Base-by-base conservation (phyloP, 1,140 invertebrate genomes). In the Sitobion miscanthi region DNA sequence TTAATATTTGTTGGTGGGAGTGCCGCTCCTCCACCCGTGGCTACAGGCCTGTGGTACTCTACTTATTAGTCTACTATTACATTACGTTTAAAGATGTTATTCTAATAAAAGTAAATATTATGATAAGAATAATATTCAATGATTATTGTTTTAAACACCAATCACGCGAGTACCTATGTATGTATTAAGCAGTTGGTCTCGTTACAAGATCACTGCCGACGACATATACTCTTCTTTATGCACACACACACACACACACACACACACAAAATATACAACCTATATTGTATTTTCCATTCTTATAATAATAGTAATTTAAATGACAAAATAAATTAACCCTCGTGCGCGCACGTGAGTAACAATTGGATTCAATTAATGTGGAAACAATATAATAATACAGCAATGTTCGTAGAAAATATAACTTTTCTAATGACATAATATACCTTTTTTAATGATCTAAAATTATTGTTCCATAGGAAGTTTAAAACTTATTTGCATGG, bases 291-390 rank as follows among this genome's bases (percentile, higher is more conserved):
- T n/a, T 23, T 77, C 30, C 8, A 77, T 77, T 14, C 30, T 77
- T 77, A 17, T n/a, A 77, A 77, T 20, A n/a, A 77, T 77, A 77
- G n/a, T 77, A 77, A 77, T 77, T 77, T n/a, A 77, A 77, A 77
- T n/a, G 30, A 77, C 62, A 77, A 77, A 77, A 77, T 77, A 54
- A 54, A 54, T 54, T 54, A 77, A 77, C 62, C n/a, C 30, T 77
- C 11, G 62, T 42, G 38, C 21, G 83, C 38, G 45, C 45, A 47
- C 42, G 23, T 47, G 14, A 87, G 42, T 30, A 45, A 87, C 14
- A 45, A 87, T 87, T 45, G 85, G 25, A 45, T 87, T 87, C 20
- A 87, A 87, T 49, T 87, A 47, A 87, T 87, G 85, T 85, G 42
- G 23, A 85, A 42, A 85, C 38, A 42, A 77, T 35, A 83, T 83